Evolutionary conservation across 2,888 invertebrate species (phyloP), one percentile per base, ranked within the genome.

Genomic region (Neoaliturus tenellus): DNA sequence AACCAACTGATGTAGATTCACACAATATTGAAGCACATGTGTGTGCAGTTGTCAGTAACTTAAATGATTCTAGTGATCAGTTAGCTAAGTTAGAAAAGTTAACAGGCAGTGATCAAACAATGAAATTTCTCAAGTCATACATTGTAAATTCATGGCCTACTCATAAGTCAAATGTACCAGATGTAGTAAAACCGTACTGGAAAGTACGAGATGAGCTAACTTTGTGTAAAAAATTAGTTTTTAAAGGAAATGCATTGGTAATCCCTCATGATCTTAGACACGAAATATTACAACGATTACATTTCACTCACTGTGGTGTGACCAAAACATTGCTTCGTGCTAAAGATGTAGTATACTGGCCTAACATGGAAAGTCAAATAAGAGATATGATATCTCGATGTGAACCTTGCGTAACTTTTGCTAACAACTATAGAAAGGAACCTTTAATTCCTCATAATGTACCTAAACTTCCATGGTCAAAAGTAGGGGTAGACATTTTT

Each of bases 21-120:
- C 35, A 80, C 5, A 80, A 80, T 17, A 48, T 73, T 67, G 75
- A 75, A 39, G 83, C 73, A 8, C 71, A 71, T 78, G 75, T 51
- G 0, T 35, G 41, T 41, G 20, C 71, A 48, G 28, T 80, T n/a
- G 17, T 81, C 2, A 75, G 35, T 67, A 28, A 17, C 39, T 6
- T 62, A 31, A 67, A 69, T 39, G 25, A 73, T 3, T 62, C 69
- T 28, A 25, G 33, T 73, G 41, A 44, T 8, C 28, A 17, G 10
- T 23, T 51, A 20, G 14, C 51, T 51, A 51, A 14, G 20, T 4
- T 51, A 51, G 6, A 14, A 20, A 51, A 20, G 20, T 20, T 51
- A 51, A 51, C 8, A 6, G 20, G 23, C 23, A 23, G 3, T 6
- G 51, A 51, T 20, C 2, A 14, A 23, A 23, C 23, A 51, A 51